Evolutionary conservation across 2,113 vertebrate species (phyloP), one percentile per base, ranked within the genome.

Genomic region (Xyliphius kryptos): DNA sequence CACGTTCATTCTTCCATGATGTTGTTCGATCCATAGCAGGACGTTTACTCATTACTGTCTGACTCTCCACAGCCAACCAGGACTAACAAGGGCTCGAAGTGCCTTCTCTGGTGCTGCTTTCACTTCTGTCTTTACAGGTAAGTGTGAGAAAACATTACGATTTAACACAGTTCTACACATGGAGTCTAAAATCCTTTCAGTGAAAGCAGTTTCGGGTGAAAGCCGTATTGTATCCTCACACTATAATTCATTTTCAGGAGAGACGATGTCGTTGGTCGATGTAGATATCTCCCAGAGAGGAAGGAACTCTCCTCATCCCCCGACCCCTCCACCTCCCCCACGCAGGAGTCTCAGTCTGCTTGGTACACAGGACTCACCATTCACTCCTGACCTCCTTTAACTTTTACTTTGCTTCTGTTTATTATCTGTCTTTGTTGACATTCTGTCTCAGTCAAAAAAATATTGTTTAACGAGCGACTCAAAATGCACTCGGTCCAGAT

Each of bases 21-120:
- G n/a, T n/a, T n/a, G n/a, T n/a, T n/a, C n/a, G n/a, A n/a, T n/a
- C n/a, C n/a, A n/a, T n/a, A n/a, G n/a, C n/a, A n/a, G n/a, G n/a
- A 16, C 21, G 14, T 15, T 32, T 13, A 1, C 3, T 53, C 14
- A 6, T 3, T 14, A 3, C 14, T n/a, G 3, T 15, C 15, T 7
- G 12, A 9, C 4, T 77, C 72, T 6, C 3, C 56, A 6, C 26
- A 92, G 88, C 84, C 91, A 91, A 83, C 88, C 87, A 83, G 84
- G 90, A 86, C 84, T 97, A 88, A 97, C 89, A 49, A 86, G 94
- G 91, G 92, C 92, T 76, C 93, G 94, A 89, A 97, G 93, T 95
- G 93, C 92, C 90, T 98, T 97, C 89, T 93, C 91, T 83, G 90
- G 91, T 10, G 91, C 91, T 61, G 90, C 90, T 77, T 95, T 98